Evolutionary conservation across 2,113 vertebrate species (phyloP).

Genomic region (Ibidorhyncha struthersii): DNA sequence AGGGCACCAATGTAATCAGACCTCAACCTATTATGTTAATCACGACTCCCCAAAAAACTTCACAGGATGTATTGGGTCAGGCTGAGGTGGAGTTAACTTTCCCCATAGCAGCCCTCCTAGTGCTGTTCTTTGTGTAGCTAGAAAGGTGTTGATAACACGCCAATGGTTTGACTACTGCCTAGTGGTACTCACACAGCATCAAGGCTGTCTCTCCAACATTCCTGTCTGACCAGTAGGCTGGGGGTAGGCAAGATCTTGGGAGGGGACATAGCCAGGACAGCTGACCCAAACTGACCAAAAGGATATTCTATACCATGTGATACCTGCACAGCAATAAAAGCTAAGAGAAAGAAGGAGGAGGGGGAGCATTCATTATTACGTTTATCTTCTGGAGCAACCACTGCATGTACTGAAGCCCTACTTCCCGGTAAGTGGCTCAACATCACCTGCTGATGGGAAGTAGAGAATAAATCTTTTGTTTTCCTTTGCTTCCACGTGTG

Average conservation of each 20-base stretch:
- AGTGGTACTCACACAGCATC: neutral
- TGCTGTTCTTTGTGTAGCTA: neutral
- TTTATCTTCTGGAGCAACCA: neutral
- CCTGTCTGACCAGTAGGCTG: neutral
- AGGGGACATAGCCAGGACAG: neutral
- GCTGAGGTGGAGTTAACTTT: neutral
- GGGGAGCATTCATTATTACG: fast-evolving
- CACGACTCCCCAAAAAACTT: fast-evolving
- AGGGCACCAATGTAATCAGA: neutral
- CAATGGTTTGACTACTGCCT: neutral
- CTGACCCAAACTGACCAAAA: neutral
- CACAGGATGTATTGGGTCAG: neutral
- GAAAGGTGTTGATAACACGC: neutral
- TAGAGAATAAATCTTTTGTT: neutral
- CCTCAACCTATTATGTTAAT: neutral
- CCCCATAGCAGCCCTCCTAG: neutral
- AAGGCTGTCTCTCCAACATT: neutral
- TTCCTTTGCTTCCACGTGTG: fast-evolving
- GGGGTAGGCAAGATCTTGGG: neutral
- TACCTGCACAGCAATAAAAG: neutral
- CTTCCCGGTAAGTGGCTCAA: neutral
- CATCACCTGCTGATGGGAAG: neutral
- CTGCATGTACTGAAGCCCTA: fast-evolving
- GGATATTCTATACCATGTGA: neutral
- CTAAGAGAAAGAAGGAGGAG: neutral